phyloP scores from a whole-genome alignment of 2,888 invertebrate genomes.

The Lasioglossum marginatum region DNA sequence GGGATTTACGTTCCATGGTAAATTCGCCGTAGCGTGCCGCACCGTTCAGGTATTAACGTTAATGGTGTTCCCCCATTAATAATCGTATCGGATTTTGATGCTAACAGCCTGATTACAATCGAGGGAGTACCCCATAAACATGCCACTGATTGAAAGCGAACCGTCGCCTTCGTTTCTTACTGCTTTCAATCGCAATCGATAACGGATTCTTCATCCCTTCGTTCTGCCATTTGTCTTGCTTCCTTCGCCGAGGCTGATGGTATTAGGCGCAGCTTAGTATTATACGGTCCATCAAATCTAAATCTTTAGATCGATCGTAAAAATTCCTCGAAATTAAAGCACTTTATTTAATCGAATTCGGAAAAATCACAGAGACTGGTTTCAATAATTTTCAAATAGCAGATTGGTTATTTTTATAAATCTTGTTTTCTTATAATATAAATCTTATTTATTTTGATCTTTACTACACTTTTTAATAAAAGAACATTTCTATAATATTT shows the following conservation, averaged over 20 bases:
- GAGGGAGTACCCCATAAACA: neutral
- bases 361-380: neutral
- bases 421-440: no score
- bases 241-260: neutral
- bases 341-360: neutral
- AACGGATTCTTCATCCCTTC: neutral
- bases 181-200: neutral
- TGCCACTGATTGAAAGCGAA: neutral
- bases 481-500: neutral
- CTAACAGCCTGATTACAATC: conserved; percentile 31
- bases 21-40: conserved; percentile 17
- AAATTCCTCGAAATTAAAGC: neutral
- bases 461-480: neutral
- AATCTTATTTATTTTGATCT: neutral
- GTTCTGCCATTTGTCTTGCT: neutral
- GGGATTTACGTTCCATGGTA: conserved; percentile 28
- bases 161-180: conserved; percentile 3
- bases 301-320: neutral
- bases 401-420: no score
- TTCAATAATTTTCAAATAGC: neutral
- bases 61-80: conserved; percentile 46
- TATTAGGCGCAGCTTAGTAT: neutral
- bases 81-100: neutral
- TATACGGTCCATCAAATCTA: neutral
- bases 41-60: conserved; percentile 35